Conservation (phyloP, 2,113 vertebrate genomes). For the Emberiza fucata region DNA sequence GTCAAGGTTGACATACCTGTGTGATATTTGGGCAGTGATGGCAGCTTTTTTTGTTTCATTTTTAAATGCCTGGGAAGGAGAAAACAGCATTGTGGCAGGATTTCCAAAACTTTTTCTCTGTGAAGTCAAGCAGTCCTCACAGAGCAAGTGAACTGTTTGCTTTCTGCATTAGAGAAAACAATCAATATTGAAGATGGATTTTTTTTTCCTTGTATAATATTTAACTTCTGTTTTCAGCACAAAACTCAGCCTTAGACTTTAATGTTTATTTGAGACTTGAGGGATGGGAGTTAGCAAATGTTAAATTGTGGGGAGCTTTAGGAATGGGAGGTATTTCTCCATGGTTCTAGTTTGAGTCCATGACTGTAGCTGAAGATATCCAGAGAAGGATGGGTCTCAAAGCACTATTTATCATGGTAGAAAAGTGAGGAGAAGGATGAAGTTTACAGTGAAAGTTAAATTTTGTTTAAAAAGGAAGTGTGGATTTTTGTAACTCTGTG, state of each 20-base stretch:
- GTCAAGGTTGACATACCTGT: background rate
- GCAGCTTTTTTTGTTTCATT: background rate
- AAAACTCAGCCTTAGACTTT: background rate
- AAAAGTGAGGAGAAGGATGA: background rate
- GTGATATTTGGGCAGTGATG: background rate
- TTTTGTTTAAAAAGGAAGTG: background rate
- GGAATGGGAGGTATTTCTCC: background rate
- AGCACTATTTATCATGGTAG: background rate
- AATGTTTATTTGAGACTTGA: background rate
- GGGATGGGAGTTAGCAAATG: background rate
- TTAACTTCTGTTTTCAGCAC: background rate
- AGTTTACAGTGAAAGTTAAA: background rate
- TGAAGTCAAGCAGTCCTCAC: background rate
- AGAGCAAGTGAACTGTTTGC: background rate
- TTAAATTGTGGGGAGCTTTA: background rate
- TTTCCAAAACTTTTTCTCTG: background rate
- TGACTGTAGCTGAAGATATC: background rate
- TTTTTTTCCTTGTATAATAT: background rate
- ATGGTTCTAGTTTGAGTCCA: background rate
- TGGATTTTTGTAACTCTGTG: background rate
- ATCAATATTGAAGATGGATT: background rate
- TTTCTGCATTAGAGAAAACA: background rate
- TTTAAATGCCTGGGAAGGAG: background rate
- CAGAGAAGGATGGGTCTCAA: accelerated
- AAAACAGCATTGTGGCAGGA: background rate